These are phyloP conservation scores for Drosophila stalkeri DNA, from an alignment of 2,888 invertebrate genomes.

Conservation along the genomic window DNA sequence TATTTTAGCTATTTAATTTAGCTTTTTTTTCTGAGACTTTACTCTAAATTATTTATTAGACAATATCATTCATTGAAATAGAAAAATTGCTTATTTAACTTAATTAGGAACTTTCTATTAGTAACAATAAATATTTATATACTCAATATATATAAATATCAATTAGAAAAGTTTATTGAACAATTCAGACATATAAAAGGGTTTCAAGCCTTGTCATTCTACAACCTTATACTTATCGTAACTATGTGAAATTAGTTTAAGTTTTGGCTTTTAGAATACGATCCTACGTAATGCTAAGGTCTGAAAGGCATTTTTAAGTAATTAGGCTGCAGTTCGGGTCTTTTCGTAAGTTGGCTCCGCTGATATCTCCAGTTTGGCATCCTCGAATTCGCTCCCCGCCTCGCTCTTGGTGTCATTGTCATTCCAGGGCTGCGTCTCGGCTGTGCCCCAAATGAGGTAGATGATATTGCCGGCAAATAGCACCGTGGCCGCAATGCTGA, in stretches of 20 bases:
- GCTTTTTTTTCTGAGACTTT: too few relatives aligned
- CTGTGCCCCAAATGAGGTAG: slow-evolving; percentile 89
- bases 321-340: neutral
- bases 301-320: slow-evolving; percentile 13
- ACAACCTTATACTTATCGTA: slow-evolving; percentile 7
- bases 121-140: neutral
- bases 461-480: slow-evolving; percentile 89
- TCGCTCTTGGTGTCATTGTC: slow-evolving; percentile 83
- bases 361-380: slow-evolving; percentile 48
- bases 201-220: neutral
- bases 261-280: slow-evolving; percentile 8
- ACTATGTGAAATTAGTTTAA: slow-evolving; percentile 5
- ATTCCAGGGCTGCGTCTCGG: slow-evolving; percentile 88
- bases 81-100: neutral
- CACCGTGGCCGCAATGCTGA: slow-evolving; percentile 88
- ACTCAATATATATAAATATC: neutral
- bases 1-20: neutral
- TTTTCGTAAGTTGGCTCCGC: slow-evolving; percentile 1
- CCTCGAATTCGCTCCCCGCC: slow-evolving; percentile 38
- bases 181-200: neutral
- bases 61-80: too few relatives aligned
- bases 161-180: neutral
- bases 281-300: slow-evolving; percentile 11
- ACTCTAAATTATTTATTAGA: too few relatives aligned
- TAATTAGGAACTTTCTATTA: slow-evolving; percentile 6